Evolutionary conservation across 1,140 invertebrate species (phyloP), one percentile per base, ranked within the genome.

Genomic region (Leptestheria dahalacensis): DNA sequence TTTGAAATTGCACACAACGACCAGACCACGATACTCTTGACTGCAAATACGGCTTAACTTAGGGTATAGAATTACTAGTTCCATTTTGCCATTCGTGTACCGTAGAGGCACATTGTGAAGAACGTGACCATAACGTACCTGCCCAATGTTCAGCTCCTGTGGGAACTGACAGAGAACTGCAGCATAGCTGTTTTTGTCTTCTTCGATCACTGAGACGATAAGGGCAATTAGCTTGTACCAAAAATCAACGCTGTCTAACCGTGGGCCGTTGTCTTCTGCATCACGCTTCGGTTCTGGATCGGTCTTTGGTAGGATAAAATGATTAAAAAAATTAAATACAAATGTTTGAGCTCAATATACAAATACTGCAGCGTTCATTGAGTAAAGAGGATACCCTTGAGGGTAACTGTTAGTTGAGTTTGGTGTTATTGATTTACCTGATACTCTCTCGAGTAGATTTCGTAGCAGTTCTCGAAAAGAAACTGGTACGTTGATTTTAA

Each of bases 171-270:
- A 99, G 33, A 99, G 77, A 29, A 98, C 94, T n/a, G 93, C 89
- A 6, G 91, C 92, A 71, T 99, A 99, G 71, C 90, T 95, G 71
- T 96, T 97, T 66, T 88, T 87, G 72, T 99, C 96, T 71, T 99
- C 96, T 72, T 99, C 95, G 70, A 99, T 97, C 41, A 99, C 93
- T 60, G 93, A 96, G 15, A 97, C 93, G 63, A 98, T 96, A 47
- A 98, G 80, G 12, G 93, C 92, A 64, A 99, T 95, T 28, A 99
- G 75, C 67, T 97, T 98, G 74, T 97, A 92, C 95, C 95, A 98
- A 73, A 98, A 99, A 70, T 97, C 91, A 12, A 98, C 81, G 60
- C 87, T 93, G 65, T 94, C 90, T 66, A 92, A 71, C 61, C 86
- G 79, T 2, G 91, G 91, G 1, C 89, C 92, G 65, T 86, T 85